These are phyloP conservation scores for Philereme transversata DNA, from an alignment of 2,888 invertebrate species.

Conservation along the genomic window DNA sequence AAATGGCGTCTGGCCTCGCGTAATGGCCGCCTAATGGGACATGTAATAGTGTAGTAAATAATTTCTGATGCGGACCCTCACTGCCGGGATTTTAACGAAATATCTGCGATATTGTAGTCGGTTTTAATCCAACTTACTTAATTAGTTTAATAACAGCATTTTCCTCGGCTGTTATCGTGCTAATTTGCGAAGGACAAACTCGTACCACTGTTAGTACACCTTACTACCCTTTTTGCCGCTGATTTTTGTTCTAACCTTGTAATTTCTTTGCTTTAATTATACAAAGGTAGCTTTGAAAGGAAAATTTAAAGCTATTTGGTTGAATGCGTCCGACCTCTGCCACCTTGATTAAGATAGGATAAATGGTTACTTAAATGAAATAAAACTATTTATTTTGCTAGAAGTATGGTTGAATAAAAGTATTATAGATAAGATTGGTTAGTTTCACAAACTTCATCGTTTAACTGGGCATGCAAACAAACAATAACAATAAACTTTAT, in stretches of 20 bases:
- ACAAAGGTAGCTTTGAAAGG: conserved; percentile 9
- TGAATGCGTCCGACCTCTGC: conserved; percentile 4
- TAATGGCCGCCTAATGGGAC: conserved; percentile 62
- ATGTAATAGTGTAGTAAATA: conserved; percentile 65
- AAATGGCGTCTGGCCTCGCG: conserved; percentile 55
- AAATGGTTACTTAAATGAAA: no score
- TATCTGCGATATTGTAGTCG: conserved; percentile 23
- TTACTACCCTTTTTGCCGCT: conserved; percentile 1
- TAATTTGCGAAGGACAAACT: conserved; percentile 28
- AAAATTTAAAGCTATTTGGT: conserved; percentile 3
- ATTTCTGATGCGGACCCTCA: conserved; percentile 41
- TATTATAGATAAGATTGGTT: no score
- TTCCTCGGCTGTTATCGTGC: conserved; percentile 27
- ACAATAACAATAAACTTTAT: no score
- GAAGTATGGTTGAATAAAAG: no score
- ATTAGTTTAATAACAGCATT: conserved; percentile 34
- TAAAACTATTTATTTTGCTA: no score
- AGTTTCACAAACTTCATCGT: no score
- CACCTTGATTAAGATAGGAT: not conserved
- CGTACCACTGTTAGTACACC: conserved; percentile 1
- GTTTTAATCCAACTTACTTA: conserved; percentile 33
- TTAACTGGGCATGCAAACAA: no score
- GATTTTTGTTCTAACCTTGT: conserved; percentile 19
- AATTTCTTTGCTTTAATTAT: conserved; percentile 18
- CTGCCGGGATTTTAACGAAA: conserved; percentile 33